phyloP scores from a whole-genome alignment of 2,888 invertebrate species.

The Chironomus tentans region DNA sequence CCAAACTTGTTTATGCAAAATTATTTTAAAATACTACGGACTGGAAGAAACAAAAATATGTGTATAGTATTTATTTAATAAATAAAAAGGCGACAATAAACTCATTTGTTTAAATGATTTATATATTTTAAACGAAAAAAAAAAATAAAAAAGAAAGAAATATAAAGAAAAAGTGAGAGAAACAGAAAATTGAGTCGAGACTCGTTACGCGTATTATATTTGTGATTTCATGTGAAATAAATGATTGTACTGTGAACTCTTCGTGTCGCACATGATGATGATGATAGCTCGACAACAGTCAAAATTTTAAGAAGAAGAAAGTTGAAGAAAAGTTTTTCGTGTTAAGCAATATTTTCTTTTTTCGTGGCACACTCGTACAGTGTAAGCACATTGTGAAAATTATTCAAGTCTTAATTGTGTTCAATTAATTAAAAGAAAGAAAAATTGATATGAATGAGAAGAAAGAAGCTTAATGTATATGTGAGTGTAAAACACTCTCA shows the following conservation, averaged over 20 bases:
- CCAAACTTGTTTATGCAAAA: not conserved
- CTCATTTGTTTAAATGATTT: slow-evolving; percentile 24
- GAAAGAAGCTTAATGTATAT: not conserved
- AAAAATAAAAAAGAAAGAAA: not conserved
- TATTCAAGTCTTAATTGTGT: slow-evolving; percentile 15
- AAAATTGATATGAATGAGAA: not conserved
- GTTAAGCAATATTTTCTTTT: not conserved
- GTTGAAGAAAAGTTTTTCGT: not conserved
- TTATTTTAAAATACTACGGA: not conserved
- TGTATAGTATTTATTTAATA: too few relatives aligned
- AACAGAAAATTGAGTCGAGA: not conserved
- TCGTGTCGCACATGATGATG: not conserved
- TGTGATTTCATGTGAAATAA: slow-evolving; percentile 12
- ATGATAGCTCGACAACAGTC: not conserved
- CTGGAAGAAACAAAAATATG: not conserved
- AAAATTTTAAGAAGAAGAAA: not conserved
- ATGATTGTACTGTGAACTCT: slow-evolving; percentile 5
- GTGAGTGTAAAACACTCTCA: not conserved
- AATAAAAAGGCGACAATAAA: slow-evolving; percentile 19
- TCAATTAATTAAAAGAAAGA: slow-evolving; percentile 13
- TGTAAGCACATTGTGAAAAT: not conserved
- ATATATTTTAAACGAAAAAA: not conserved
- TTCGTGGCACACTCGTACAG: not conserved
- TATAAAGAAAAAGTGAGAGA: not conserved
- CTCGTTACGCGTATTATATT: not conserved